phyloP scores from a whole-genome alignment of 2,113 vertebrate genomes.

The Atherinomorus stipes region DNA sequence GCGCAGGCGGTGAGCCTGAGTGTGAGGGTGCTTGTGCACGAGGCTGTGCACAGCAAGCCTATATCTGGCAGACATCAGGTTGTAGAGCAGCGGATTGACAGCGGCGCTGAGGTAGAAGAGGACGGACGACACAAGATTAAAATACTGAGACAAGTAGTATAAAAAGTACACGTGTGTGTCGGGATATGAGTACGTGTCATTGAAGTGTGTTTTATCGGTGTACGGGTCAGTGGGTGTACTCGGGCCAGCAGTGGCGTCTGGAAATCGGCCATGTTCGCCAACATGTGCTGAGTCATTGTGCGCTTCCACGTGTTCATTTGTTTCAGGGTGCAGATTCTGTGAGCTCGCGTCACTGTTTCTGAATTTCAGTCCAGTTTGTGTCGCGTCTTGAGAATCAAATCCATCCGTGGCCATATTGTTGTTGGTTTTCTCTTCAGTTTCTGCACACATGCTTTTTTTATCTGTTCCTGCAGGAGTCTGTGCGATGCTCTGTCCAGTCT shows the following conservation, averaged over 20 bases:
- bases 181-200: neutral
- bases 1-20: slow-evolving; percentile 30
- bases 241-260: neutral
- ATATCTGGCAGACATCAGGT: slow-evolving; percentile 84
- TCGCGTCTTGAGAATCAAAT: neutral
- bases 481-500: neutral
- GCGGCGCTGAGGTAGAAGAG: slow-evolving; percentile 86
- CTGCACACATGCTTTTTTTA: neutral
- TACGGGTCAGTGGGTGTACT: neutral
- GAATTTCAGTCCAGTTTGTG: neutral
- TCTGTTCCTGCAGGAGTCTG: neutral
- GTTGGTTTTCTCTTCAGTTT: neutral
- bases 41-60: slow-evolving; percentile 76
- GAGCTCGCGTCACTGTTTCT: neutral
- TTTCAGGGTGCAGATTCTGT: neutral
- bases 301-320: neutral
- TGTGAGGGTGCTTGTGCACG: slow-evolving; percentile 41
- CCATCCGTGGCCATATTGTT: neutral
- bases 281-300: neutral
- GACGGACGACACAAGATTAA: slow-evolving; percentile 83
- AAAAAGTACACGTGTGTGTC: slow-evolving; percentile 55
- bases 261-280: neutral
- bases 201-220: neutral
- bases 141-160: slow-evolving; percentile 83
- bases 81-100: slow-evolving; percentile 85